phyloP scores from a whole-genome alignment of 2,113 vertebrate genomes.

The Xyrauchen texanus region DNA sequence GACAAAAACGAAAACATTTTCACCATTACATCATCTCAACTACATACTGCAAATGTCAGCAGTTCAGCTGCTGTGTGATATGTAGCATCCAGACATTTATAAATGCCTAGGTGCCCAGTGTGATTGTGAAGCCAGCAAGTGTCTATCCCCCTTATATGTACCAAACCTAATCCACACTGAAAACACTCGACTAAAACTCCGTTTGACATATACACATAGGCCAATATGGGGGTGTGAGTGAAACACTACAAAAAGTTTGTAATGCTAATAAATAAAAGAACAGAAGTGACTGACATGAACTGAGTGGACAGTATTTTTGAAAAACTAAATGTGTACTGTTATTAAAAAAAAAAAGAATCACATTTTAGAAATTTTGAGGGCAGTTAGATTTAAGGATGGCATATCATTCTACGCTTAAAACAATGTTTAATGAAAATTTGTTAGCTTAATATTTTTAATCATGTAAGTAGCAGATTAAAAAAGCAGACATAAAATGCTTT shows the following conservation, averaged over 20 bases:
- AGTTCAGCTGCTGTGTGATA: not conserved
- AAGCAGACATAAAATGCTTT: too few species aligned
- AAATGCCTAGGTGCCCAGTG: not conserved
- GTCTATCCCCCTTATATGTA: conserved; percentile 5
- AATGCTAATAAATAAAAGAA: not conserved
- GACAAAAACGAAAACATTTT: not conserved
- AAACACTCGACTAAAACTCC: conserved; percentile 28
- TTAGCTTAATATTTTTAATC: too few species aligned
- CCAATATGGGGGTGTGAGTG: not conserved
- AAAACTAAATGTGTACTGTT: too few species aligned
- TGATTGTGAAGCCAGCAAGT: not conserved
- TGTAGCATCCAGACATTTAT: not conserved
- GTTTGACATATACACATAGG: not conserved
- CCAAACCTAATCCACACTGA: conserved; percentile 12
- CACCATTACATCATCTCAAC: not conserved
- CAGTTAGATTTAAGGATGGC: too few species aligned
- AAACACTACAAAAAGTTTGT: not conserved
- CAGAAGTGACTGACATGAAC: not conserved
- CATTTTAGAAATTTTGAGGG: too few species aligned
- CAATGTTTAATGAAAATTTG: too few species aligned
- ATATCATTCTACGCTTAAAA: too few species aligned
- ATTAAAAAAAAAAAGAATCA: too few species aligned
- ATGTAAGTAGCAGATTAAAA: too few species aligned
- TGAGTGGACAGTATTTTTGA: not conserved
- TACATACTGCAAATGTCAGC: not conserved